These are phyloP conservation scores for Palythoa heliodiscus DNA, from an alignment of 92 coral and sea anemone species.

Conservation along the genomic window DNA sequence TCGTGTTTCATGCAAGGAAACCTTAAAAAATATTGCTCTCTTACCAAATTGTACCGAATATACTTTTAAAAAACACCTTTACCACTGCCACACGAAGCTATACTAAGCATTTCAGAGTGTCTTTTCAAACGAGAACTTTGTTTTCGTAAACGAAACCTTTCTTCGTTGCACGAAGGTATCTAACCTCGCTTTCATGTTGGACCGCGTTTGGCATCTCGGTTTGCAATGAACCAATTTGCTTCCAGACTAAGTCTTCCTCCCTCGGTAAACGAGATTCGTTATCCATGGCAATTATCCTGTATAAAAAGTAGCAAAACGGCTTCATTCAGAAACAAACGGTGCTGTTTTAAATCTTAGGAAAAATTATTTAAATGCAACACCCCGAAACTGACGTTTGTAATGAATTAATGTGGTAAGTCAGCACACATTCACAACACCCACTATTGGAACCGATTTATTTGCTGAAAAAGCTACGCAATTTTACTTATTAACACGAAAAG, in stretches of 20 bases:
- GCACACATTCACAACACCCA: conserved; percentile 34
- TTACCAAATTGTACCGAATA: neutral
- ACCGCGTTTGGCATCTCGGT: conserved; percentile 26
- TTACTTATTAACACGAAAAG: conserved; percentile 28
- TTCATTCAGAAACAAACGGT: neutral
- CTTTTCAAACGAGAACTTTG: conserved; percentile 12
- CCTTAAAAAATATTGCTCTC: conserved; percentile 33
- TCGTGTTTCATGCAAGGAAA: conserved; percentile 44
- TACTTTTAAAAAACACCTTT: conserved; percentile 17
- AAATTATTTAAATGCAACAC: conserved; percentile 30
- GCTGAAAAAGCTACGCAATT: conserved; percentile 24
- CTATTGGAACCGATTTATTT: conserved; percentile 25
- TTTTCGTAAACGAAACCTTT: conserved; percentile 6
- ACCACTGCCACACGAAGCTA: neutral
- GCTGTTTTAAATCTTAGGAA: neutral
- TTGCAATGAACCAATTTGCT: conserved; percentile 34
- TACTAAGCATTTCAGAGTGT: neutral
- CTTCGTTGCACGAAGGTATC: conserved; percentile 36
- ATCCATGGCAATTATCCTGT: conserved; percentile 33
- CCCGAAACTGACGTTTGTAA: conserved; percentile 25
- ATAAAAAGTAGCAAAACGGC: conserved; percentile 9
- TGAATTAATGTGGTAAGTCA: conserved; percentile 30
- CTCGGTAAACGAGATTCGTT: conserved; percentile 14
- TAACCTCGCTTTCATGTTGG: conserved; percentile 50
- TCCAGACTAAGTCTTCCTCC: conserved; percentile 20